Conservation (phyloP, 2,888 invertebrate species). For the Calameuta filiformis region DNA sequence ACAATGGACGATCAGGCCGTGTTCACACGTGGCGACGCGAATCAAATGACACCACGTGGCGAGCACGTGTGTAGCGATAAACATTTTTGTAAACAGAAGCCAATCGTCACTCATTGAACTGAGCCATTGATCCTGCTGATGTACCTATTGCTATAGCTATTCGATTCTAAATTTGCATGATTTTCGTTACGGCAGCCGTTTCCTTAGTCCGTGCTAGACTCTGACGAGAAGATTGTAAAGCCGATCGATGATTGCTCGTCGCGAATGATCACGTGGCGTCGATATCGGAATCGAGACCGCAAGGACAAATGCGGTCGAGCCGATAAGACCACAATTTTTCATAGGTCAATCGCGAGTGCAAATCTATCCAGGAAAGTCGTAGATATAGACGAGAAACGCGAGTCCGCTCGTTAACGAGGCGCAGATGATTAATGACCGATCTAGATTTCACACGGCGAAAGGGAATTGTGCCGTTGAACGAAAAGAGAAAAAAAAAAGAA, state of each 20-base stretch:
- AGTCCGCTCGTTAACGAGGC: background rate
- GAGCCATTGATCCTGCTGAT: too few relatives aligned
- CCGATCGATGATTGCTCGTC: background rate
- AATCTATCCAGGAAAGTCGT: background rate
- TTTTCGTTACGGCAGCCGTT: background rate
- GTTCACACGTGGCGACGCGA: conserved; percentile 22
- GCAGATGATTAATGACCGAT: background rate
- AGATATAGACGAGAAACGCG: background rate
- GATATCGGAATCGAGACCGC: background rate
- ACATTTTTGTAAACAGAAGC: background rate
- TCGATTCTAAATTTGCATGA: background rate
- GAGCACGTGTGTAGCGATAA: conserved; percentile 40
- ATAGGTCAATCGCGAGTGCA: background rate
- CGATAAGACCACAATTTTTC: background rate
- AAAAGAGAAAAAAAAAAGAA: background rate
- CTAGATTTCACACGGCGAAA: background rate
- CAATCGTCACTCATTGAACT: background rate
- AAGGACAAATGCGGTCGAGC: background rate
- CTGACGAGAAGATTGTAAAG: too few relatives aligned
- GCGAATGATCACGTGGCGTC: background rate
- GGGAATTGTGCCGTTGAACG: background rate
- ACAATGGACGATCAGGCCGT: background rate
- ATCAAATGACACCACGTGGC: conserved; percentile 48
- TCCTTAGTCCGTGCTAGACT: too few relatives aligned
- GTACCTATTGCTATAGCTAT: too few relatives aligned